phyloP scores from a whole-genome alignment of 2,797 vertebrate genomes.

The Danio tinwini region DNA sequence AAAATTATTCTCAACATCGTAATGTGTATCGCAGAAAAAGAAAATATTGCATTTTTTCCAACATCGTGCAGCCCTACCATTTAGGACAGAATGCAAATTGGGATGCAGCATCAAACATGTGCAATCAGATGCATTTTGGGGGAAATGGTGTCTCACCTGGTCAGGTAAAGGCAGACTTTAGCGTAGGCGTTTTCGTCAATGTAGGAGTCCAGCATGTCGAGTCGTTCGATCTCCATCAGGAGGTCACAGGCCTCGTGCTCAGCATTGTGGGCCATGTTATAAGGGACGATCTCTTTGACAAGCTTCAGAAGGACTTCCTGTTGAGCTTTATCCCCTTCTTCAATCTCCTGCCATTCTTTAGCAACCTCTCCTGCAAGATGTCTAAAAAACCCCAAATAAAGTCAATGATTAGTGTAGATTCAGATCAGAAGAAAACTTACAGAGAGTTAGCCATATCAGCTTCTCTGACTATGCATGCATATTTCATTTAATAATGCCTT shows the following conservation, averaged over 20 bases:
- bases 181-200: constrained; percentile 96
- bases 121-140: not conserved
- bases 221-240: constrained; percentile 96
- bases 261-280: constrained; percentile 98
- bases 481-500: too few relatives aligned
- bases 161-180: constrained; percentile 98
- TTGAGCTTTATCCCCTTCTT: constrained; percentile 92
- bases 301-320: constrained; percentile 91
- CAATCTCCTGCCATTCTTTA: constrained; percentile 98
- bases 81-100: not conserved
- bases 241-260: constrained; percentile 98
- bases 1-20: too few relatives aligned
- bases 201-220: constrained; percentile 96
- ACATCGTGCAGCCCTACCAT: too few relatives aligned
- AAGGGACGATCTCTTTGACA: constrained; percentile 96
- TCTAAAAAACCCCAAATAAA: constrained; percentile 69
- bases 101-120: not conserved
- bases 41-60: too few relatives aligned
- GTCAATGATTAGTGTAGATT: not conserved
- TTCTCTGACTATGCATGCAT: too few relatives aligned
- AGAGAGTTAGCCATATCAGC: too few relatives aligned
- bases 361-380: constrained; percentile 96
- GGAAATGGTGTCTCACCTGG: constrained; percentile 80
- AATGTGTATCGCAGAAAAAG: too few relatives aligned
- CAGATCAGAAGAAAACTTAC: too few relatives aligned